These are phyloP conservation scores for Lepidurus arcticus DNA, from an alignment of 1,140 invertebrate genomes.

Conservation along the genomic window DNA sequence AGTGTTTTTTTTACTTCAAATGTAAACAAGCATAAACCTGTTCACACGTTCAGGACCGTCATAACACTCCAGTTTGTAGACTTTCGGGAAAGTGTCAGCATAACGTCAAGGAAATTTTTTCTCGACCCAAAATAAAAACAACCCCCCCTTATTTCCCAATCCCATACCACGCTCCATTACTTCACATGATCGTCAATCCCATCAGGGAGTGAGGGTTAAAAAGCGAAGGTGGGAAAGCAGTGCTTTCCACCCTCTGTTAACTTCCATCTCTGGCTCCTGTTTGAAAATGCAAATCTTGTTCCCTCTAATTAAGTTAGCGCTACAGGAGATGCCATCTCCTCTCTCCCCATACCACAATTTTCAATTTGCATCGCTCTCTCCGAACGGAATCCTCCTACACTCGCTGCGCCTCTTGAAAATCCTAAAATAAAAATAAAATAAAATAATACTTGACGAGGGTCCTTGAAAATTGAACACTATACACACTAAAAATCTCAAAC, in stretches of 20 bases:
- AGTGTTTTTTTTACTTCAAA: neutral
- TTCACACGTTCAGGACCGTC: neutral
- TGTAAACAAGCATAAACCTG: neutral
- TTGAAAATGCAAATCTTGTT: constrained; percentile 19
- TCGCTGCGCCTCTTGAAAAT: neutral
- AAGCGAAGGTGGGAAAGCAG: neutral
- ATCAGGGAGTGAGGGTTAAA: constrained; percentile 6
- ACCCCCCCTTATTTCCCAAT: neutral
- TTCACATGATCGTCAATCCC: neutral
- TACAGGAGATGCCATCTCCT: constrained; percentile 13
- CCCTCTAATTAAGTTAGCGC: constrained; percentile 18
- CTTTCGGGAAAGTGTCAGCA: neutral
- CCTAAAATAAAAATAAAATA: neutral
- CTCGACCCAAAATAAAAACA: neutral
- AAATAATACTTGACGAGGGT: neutral
- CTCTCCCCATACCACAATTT: neutral
- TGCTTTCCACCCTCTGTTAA: neutral
- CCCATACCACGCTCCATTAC: constrained; percentile 14
- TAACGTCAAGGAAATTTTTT: neutral
- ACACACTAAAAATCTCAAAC: neutral
- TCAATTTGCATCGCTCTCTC: neutral
- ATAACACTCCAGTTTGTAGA: neutral
- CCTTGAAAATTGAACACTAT: neutral
- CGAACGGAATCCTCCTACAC: neutral
- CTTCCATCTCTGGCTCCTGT: constrained; percentile 4